Evolutionary conservation across 92 coral and sea anemone species (phyloP).

Genomic region (Actinostola sp.): DNA sequence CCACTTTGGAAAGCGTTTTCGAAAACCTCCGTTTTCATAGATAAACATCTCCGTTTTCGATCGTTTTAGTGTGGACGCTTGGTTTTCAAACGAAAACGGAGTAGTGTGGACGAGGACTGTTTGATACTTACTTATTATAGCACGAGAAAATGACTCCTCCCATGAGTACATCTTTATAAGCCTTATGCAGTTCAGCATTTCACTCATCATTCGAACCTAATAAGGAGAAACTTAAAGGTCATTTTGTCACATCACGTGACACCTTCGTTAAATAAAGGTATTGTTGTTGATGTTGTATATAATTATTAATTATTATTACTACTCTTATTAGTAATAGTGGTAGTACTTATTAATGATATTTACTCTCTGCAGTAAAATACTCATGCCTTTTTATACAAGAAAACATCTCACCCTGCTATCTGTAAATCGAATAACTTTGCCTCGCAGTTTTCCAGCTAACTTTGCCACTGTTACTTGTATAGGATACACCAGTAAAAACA

Average conservation of each 20-base stretch:
- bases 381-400: no score
- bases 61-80: no score
- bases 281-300: no score
- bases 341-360: no score
- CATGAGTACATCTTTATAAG: constrained; percentile 97
- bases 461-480: constrained; percentile 73
- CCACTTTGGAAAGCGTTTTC: no score
- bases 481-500: constrained; percentile 70
- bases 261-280: no score
- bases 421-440: constrained; percentile 74
- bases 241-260: background rate
- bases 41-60: no score
- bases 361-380: no score
- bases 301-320: no score
- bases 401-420: constrained; percentile 76
- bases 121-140: constrained; percentile 70
- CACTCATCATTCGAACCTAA: constrained; percentile 91
- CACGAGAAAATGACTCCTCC: constrained; percentile 83
- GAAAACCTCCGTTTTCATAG: no score
- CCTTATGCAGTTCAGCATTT: constrained; percentile 80
- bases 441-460: constrained; percentile 80
- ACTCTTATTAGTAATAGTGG: no score
- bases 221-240: background rate
- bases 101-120: no score
- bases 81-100: background rate